Base-by-base conservation (phyloP, 2,888 invertebrate genomes). In the Rhopalosiphum nymphaeae region DNA sequence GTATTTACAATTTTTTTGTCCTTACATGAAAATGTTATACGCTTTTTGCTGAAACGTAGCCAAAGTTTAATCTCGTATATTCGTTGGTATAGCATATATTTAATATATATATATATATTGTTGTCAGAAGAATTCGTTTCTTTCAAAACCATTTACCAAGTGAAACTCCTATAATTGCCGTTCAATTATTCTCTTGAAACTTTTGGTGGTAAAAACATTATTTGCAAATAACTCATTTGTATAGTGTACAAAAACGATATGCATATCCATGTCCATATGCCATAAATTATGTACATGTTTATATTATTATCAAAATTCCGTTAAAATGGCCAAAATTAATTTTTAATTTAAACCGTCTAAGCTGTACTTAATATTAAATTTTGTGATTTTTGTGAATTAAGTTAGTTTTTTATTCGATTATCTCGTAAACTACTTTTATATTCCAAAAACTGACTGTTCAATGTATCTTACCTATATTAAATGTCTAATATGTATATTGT, bases 131-230 rank as follows among this genome's bases (percentile, higher is more conserved):
- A 78, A 78, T 78, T 78, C 9, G 42, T 42, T 26, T 57, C 57
- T 88, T 26, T 42, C 78, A 78, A 36, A 36, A 78, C 78, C 78
- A 78, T 78, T 78, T 36, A 36, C 78, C 78, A 36, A 42, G 3
- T 88, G 42, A 46, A 87, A 87, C 46, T 46, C 5, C 26, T 87
- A 56, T 89, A 36, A 89, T 89, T 29, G 89, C 57, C 26, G 42
- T 89, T 42, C 89, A 57, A 56, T 89, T 57, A 57, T 42, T 42
- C 53, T 56, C 29, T 89, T 44, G 29, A 56, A 61, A 89, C 29
- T 89, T 89, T 89, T 29, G 36, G 67, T 78, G 36, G 67, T 90
- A 90, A 67, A 90, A 90, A 36, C 67, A 21, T 67, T 46, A 36
- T 90, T 67, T 36, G 36, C 36, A 67, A 67, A 90, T 67, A 49